A percentile compares a stretch with the other conserved stretches of the same genome.
Conservation (phyloP, 2,797 vertebrate genomes). For the Apogon hyalosoma region DNA sequence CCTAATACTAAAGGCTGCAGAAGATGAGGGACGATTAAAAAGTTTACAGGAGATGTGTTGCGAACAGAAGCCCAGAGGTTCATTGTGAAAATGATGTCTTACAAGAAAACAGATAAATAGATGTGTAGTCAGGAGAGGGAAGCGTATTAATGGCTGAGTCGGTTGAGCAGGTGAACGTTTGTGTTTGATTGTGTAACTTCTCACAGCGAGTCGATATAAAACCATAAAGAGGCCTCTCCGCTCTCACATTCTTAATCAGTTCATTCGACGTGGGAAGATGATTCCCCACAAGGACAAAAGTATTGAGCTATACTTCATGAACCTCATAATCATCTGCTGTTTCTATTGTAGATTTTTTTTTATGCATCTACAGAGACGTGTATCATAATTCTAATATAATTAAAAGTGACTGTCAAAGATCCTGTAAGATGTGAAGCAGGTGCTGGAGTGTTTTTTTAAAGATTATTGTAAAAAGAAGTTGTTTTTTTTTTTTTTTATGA, state of each 20-base stretch:
- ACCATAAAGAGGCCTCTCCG: background rate
- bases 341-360: conserved; percentile 8
- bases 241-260: conserved; percentile 8
- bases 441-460: background rate
- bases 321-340: conserved; percentile 19
- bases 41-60: background rate
- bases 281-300: conserved; percentile 18
- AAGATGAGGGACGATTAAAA: conserved; percentile 1
- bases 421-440: background rate
- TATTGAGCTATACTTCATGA: conserved; percentile 6
- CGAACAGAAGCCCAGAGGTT: background rate
- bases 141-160: conserved; percentile 8
- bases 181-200: background rate
- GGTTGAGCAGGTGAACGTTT: background rate
- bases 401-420: conserved; percentile 1
- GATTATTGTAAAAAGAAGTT: too few species aligned
- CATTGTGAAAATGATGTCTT: background rate
- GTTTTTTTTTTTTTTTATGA: too few species aligned
- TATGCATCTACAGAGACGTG: conserved; percentile 4
- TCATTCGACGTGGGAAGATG: background rate
- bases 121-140: background rate
- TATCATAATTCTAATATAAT: conserved; percentile 9
- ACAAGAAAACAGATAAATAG: conserved; percentile 10
- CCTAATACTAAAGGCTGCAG: conserved; percentile 12
- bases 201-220: background rate